These are phyloP conservation scores for Meleagris gallopavo DNA, from an alignment of 2,113 vertebrate species.

Conservation along the genomic window DNA sequence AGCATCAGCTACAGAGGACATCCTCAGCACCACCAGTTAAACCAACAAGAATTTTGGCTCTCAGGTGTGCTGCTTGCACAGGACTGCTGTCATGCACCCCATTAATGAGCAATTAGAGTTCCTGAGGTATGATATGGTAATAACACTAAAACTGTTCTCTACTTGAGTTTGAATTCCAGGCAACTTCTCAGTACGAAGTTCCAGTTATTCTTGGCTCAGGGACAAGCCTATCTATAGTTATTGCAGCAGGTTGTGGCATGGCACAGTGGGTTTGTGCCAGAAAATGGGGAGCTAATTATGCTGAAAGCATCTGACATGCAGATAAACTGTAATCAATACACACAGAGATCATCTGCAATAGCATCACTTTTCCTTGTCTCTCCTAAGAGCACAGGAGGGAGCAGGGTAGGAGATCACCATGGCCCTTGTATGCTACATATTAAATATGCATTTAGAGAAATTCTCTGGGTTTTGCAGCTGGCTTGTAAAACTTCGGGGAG, in stretches of 20 bases:
- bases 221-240: background rate
- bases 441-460: background rate
- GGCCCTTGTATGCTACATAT: background rate
- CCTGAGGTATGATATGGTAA: background rate
- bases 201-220: background rate
- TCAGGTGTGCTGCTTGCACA: background rate
- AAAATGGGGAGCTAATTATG: background rate
- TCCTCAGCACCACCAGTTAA: background rate
- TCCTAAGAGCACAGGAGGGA: background rate
- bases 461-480: background rate
- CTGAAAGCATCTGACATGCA: background rate
- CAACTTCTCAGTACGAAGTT: slow-evolving; percentile 3
- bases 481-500: background rate
- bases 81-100: background rate
- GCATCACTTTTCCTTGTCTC: background rate
- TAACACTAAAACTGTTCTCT: slow-evolving; percentile 7
- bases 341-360: background rate
- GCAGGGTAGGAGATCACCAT: background rate
- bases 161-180: background rate
- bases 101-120: background rate
- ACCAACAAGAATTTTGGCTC: background rate
- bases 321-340: background rate
- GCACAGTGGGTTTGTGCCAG: background rate
- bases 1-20: background rate
- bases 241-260: background rate